A percentile compares a stretch with the other conserved stretches of the same genome.
Evolutionary conservation across 2,113 vertebrate genomes (phyloP).

Genomic region (Oreotrochilus melanogaster): DNA sequence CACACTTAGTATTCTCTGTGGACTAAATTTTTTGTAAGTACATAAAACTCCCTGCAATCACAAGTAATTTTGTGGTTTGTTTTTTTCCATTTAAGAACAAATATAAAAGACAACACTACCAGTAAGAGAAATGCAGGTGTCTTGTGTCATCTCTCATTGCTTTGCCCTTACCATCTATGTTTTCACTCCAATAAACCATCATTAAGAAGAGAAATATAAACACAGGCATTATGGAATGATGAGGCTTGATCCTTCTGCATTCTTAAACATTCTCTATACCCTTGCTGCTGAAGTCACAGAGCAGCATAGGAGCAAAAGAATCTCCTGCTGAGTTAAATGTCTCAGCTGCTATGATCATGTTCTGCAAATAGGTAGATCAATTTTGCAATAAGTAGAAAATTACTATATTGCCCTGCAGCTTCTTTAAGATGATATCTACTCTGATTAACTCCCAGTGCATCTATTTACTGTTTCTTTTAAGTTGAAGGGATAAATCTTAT

Average conservation of each 20-base stretch:
- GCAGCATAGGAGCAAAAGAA: not conserved
- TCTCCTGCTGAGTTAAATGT: not conserved
- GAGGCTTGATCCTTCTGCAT: not conserved
- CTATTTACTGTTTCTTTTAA: not conserved
- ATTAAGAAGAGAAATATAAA: not conserved
- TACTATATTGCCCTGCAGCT: not conserved
- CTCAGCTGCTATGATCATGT: not conserved
- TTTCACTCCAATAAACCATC: not conserved
- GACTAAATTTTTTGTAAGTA: not conserved
- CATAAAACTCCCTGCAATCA: not conserved
- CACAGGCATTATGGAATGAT: not conserved
- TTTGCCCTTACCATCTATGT: not conserved
- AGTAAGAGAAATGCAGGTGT: not conserved
- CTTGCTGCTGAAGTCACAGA: not conserved
- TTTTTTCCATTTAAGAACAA: not conserved
- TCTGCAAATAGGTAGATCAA: conserved; percentile 31
- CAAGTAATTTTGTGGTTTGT: not conserved
- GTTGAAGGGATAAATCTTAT: not conserved
- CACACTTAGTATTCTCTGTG: not conserved
- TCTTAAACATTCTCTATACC: not conserved
- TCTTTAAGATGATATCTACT: conserved; percentile 20
- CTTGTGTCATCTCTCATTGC: not conserved
- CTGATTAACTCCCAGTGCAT: conserved; percentile 19
- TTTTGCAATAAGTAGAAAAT: conserved; percentile 48
- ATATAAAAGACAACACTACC: not conserved